phyloP scores from a whole-genome alignment of 2,888 invertebrate genomes.

The Caenorhabditis panamensis region DNA sequence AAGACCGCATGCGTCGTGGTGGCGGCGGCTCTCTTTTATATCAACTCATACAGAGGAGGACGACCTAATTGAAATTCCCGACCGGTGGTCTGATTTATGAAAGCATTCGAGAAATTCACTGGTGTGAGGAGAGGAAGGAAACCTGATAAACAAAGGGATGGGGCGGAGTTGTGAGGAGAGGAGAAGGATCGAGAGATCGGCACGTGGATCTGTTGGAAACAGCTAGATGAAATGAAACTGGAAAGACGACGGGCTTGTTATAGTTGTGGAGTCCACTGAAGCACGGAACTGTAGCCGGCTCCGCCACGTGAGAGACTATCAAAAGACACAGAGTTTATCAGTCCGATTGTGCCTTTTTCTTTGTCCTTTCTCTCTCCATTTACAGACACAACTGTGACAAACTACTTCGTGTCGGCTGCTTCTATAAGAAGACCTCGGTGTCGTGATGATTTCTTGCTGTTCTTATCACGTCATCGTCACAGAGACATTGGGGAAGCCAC shows the following conservation, averaged over 20 bases:
- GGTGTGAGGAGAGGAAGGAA: conserved; percentile 3
- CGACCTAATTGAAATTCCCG: conserved; percentile 20
- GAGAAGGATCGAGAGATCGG: conserved; percentile 38
- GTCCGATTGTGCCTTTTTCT: conserved; percentile 2
- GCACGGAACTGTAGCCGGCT: not conserved
- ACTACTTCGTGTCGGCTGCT: not conserved
- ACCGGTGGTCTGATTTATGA: conserved; percentile 48
- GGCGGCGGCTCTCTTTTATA: conserved; percentile 41
- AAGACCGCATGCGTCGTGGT: too few relatives aligned
- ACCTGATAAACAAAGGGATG: conserved; percentile 13
- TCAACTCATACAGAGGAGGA: not conserved
- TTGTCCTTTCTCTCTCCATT: not conserved
- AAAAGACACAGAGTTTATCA: conserved; percentile 5
- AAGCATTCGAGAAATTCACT: conserved; percentile 27
- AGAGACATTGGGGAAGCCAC: not conserved
- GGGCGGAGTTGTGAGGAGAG: conserved; percentile 36
- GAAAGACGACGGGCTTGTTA: not conserved
- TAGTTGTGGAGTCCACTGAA: not conserved
- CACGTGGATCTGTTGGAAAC: conserved; percentile 27
- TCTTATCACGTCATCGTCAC: conserved; percentile 44
- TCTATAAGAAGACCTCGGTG: not conserved
- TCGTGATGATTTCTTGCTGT: conserved; percentile 24
- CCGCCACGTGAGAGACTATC: not conserved
- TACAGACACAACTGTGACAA: not conserved
- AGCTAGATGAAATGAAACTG: not conserved